Conservation (phyloP, 2,797 vertebrate species). For the Erithacus rubecula region DNA sequence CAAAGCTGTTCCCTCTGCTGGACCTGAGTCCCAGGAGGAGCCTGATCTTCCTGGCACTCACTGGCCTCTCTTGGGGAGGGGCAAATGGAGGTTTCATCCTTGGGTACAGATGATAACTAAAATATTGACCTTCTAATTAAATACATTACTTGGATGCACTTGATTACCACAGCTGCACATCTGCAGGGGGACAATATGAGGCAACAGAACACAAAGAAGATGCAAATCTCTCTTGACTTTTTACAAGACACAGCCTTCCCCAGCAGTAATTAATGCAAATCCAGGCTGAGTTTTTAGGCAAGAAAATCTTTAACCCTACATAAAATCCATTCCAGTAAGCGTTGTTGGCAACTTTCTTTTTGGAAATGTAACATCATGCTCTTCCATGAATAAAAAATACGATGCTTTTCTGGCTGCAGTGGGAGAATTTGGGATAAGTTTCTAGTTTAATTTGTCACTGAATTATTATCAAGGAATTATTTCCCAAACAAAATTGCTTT, state of each 20-base stretch:
- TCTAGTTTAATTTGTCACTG: background rate
- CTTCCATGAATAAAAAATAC: background rate
- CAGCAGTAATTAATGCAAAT: conserved; percentile 10
- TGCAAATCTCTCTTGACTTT: background rate
- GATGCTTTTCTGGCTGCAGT: background rate
- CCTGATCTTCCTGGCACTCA: background rate
- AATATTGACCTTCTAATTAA: background rate
- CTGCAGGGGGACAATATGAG: background rate
- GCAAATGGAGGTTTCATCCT: background rate
- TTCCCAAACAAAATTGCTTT: background rate
- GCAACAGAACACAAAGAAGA: background rate
- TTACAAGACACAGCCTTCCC: background rate
- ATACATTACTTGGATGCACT: background rate
- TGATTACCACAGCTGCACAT: background rate
- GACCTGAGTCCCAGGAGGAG: background rate
- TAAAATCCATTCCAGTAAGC: background rate
- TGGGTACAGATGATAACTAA: background rate
- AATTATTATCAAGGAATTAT: background rate
- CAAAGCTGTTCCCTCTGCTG: background rate
- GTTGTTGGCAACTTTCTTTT: background rate
- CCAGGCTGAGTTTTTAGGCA: background rate
- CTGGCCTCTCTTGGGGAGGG: background rate
- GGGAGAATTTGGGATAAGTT: background rate
- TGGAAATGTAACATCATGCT: background rate
- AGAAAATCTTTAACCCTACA: background rate